Base-by-base conservation (phyloP, 2,113 vertebrate genomes). In the Lepisosteus osseus region DNA sequence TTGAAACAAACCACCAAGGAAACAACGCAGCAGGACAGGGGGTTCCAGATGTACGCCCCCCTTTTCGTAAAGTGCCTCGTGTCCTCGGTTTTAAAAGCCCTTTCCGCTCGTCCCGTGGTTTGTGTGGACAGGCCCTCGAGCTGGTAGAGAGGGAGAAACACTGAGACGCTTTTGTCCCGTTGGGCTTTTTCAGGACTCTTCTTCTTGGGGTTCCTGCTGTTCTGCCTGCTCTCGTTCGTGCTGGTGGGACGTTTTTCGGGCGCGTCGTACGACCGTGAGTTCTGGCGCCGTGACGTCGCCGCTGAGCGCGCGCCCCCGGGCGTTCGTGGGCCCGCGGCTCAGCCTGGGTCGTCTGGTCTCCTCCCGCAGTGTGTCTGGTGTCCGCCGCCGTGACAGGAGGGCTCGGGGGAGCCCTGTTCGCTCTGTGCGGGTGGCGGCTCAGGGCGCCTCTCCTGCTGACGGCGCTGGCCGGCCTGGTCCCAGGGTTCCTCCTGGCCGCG, bases 181-280 rank as follows among this genome's bases (percentile, higher is more conserved):
- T 40, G 43, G 43, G 9, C 54, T 45, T 44, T 76, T 73, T 7
- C 65, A 77, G 75, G 73, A 64, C 73, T 70, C 64, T 68, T 73
- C 41, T 77, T 70, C 67, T 70, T 77, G 17, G 75, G 75, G 12
- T 77, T 77, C 56, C 47, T 77, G 67, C 40, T 70, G 13, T 77
- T 72, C n/a, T 68, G 67, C 45, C 73, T 77, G 45, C 51, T 77
- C 3, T 61, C 54, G 11, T 59, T 67, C 40, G 67, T 73, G 62
- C 41, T 77, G 71, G 54, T 70, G 68, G 64, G 61, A 4, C 75
- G 71, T 3, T 73, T 66, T n/a, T 70, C 68, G 9, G 54, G 61
- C 41, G 41, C 69, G 11, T 61, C 64, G n/a, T 14, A 64, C 41
- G 54, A 70, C 11, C 12, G 75, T 77, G 64, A 77, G 75, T 77